Evolutionary conservation across 2,888 invertebrate genomes (phyloP).

Genomic region (Strigamia crassipes): DNA sequence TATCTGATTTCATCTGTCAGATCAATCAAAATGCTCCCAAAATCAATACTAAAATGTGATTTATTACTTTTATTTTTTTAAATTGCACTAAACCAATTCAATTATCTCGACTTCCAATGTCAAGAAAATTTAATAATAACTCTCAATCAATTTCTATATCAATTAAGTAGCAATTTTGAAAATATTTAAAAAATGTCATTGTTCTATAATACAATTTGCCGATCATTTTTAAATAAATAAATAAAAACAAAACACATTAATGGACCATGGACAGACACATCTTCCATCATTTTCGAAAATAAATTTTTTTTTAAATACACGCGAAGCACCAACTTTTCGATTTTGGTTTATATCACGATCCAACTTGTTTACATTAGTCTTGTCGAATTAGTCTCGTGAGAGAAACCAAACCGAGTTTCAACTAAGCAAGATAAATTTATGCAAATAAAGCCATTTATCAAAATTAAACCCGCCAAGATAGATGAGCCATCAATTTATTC

Average conservation of each 20-base stretch:
- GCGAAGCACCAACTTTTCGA: background rate
- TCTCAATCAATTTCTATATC: background rate
- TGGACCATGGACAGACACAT: background rate
- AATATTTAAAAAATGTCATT: background rate
- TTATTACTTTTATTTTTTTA: background rate
- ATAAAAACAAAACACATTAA: too few species aligned
- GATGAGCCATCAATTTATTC: background rate
- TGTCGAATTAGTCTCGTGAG: background rate
- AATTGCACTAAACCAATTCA: background rate
- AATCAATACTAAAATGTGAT: background rate
- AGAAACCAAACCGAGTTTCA: background rate
- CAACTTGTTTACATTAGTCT: background rate
- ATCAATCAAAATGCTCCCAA: background rate
- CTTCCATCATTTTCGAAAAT: background rate
- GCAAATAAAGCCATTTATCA: slow-evolving; percentile 1
- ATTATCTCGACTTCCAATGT: background rate
- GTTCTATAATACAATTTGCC: background rate
- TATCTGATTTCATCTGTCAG: background rate
- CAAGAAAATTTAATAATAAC: background rate
- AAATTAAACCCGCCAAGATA: background rate
- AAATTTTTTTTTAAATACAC: background rate
- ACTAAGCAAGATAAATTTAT: background rate
- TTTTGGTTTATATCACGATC: background rate
- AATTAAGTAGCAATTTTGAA: background rate
- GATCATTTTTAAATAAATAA: background rate